Conservation (phyloP, 2,888 invertebrate species). For the Cheilosia soror region DNA sequence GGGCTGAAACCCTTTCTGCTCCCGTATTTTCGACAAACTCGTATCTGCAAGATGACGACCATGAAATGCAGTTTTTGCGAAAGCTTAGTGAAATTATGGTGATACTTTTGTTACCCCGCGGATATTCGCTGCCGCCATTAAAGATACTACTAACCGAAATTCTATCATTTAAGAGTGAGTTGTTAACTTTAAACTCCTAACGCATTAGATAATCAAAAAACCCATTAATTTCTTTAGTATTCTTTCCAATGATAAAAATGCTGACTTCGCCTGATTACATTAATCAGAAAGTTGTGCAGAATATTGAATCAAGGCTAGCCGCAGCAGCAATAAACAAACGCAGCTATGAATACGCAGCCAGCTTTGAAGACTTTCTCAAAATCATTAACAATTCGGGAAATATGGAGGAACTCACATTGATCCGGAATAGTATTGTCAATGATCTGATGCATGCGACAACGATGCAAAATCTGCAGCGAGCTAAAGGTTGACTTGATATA, state of each 20-base stretch:
- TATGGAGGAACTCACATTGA: conserved; percentile 92
- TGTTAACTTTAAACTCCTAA: background rate
- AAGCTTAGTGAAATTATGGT: conserved; percentile 93
- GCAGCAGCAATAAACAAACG: conserved; percentile 91
- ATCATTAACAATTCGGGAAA: conserved; percentile 92
- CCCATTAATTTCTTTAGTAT: conserved; percentile 78
- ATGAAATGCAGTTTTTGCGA: conserved; percentile 91
- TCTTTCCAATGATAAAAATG: conserved; percentile 92
- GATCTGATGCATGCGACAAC: conserved; percentile 98
- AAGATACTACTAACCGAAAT: conserved; percentile 93
- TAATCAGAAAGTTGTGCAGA: conserved; percentile 93
- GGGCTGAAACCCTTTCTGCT: conserved; percentile 86
- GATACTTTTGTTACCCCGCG: conserved; percentile 91
- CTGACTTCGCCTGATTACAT: conserved; percentile 96
- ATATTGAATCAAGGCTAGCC: conserved; percentile 92
- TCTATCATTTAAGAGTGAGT: conserved; percentile 91
- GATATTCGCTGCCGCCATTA: conserved; percentile 91
- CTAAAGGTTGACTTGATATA: conserved; percentile 86
- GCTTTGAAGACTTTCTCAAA: conserved; percentile 94
- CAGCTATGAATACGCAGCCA: conserved; percentile 94
- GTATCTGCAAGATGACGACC: conserved; percentile 89
- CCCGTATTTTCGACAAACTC: conserved; percentile 90
- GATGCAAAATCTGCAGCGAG: conserved; percentile 93
- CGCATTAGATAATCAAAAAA: background rate
- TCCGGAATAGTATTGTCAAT: conserved; percentile 93